Evolutionary conservation across 2,888 invertebrate genomes (phyloP).

Genomic region (Dioctria rufipes): DNA sequence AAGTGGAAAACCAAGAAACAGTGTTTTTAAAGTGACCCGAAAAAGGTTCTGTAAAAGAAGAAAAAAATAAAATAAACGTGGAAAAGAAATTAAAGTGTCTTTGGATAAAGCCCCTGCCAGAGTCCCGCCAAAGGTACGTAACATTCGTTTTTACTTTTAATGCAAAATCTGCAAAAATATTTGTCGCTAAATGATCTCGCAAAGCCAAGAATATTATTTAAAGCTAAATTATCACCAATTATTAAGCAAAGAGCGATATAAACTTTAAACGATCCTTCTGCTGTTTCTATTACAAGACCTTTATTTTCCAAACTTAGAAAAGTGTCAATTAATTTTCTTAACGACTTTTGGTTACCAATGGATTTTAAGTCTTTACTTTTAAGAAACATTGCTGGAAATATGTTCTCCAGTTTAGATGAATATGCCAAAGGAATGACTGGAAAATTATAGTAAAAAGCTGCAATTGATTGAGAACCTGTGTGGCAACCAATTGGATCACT

Average conservation of each 20-base stretch:
- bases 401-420: constrained; percentile 24
- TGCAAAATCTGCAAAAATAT: too few relatives aligned
- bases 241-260: constrained; percentile 54
- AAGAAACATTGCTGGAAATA: constrained; percentile 53
- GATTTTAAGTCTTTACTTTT: constrained; percentile 51
- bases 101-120: too few relatives aligned
- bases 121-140: too few relatives aligned
- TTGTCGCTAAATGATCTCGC: constrained; percentile 56
- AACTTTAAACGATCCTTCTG: neutral
- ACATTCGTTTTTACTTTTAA: too few relatives aligned
- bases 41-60: too few relatives aligned
- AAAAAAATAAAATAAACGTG: too few relatives aligned
- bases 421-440: constrained; percentile 1
- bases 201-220: constrained; percentile 56
- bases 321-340: constrained; percentile 20
- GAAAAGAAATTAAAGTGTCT: too few relatives aligned
- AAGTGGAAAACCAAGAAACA: too few relatives aligned
- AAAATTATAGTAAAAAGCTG: constrained; percentile 16
- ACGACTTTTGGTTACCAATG: constrained; percentile 51
- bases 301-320: constrained; percentile 35
- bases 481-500: constrained; percentile 16
- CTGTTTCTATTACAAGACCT: constrained; percentile 12
- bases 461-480: constrained; percentile 12
- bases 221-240: constrained; percentile 57
- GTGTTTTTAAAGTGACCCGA: too few relatives aligned